phyloP scores from a whole-genome alignment of 2,888 invertebrate species.

The Cataglyphis albicans region DNA sequence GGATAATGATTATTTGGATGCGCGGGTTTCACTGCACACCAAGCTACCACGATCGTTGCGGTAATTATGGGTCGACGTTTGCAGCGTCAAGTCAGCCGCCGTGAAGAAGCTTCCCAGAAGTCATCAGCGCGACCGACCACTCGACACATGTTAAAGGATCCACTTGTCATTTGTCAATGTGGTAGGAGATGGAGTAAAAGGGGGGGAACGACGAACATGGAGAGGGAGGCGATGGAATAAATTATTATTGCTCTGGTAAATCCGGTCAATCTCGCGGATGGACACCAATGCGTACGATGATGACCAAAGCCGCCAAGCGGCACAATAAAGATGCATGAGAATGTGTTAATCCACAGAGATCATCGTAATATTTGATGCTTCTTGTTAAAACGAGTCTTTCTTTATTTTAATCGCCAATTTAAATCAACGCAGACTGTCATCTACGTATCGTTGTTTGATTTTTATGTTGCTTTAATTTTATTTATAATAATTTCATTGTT shows the following conservation, averaged over 20 bases:
- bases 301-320: conserved; percentile 64
- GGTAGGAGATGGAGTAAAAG: not conserved
- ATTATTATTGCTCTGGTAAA: conserved; percentile 81
- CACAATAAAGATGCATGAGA: conserved; percentile 73
- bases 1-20: conserved; percentile 51
- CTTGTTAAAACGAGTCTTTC: conserved; percentile 66
- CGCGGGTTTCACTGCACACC: conserved; percentile 66
- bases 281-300: conserved; percentile 72
- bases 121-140: conserved; percentile 75
- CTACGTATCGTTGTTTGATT: not conserved
- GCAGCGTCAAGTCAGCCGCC: conserved; percentile 73
- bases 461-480: conserved; percentile 13
- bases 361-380: conserved; percentile 68
- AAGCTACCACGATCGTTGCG: conserved; percentile 77
- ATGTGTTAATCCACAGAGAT: conserved; percentile 68
- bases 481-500: not conserved
- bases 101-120: conserved; percentile 82
- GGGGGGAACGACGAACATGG: not conserved
- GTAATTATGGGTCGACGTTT: conserved; percentile 83
- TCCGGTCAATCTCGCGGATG: conserved; percentile 78
- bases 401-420: conserved; percentile 67
- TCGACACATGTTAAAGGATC: conserved; percentile 76
- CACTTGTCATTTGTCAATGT: conserved; percentile 70
- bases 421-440: conserved; percentile 57
- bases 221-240: conserved; percentile 72